phyloP scores from a whole-genome alignment of 2,113 vertebrate species.

The Nothoprocta pentlandii region DNA sequence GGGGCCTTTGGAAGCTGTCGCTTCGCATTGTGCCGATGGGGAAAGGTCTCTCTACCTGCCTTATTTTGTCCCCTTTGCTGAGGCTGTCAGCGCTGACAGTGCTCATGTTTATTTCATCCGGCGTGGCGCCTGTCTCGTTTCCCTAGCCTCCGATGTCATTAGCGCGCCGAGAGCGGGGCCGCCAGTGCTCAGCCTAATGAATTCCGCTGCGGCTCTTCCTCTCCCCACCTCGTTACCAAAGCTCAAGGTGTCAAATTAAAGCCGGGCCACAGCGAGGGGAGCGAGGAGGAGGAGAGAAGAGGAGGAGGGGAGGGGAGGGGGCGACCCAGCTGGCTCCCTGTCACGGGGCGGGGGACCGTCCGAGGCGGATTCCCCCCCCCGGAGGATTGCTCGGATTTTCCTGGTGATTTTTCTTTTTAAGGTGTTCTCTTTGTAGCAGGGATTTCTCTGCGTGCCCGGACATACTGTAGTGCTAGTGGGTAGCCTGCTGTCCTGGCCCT shows the following conservation, averaged over 20 bases:
- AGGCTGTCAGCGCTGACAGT: slow-evolving; percentile 92
- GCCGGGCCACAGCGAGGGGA: slow-evolving; percentile 81
- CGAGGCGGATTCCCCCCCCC: background rate
- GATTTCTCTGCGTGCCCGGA: background rate
- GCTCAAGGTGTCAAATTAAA: slow-evolving; percentile 99
- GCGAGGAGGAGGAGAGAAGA: slow-evolving; percentile 38
- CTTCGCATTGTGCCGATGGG: slow-evolving; percentile 83
- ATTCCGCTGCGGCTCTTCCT: slow-evolving; percentile 92
- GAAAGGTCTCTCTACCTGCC: slow-evolving; percentile 89
- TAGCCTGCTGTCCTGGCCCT: background rate
- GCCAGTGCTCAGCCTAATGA: slow-evolving; percentile 94
- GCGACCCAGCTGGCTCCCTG: background rate
- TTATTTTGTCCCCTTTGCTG: slow-evolving; percentile 86
- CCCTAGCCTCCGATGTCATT: slow-evolving; percentile 97
- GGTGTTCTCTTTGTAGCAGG: background rate
- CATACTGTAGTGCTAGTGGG: background rate
- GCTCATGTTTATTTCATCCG: slow-evolving; percentile 99
- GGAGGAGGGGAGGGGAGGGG: background rate
- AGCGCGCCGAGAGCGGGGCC: slow-evolving; percentile 90
- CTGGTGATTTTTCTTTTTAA: background rate
- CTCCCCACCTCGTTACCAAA: slow-evolving; percentile 90
- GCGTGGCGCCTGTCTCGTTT: slow-evolving; percentile 91
- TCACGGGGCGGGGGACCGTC: background rate
- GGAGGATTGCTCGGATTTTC: slow-evolving; percentile 4
- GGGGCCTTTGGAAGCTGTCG: slow-evolving; percentile 78